These are phyloP conservation scores for Spheniscus mendiculus DNA, from an alignment of 2,113 vertebrate genomes.

Conservation along the genomic window DNA sequence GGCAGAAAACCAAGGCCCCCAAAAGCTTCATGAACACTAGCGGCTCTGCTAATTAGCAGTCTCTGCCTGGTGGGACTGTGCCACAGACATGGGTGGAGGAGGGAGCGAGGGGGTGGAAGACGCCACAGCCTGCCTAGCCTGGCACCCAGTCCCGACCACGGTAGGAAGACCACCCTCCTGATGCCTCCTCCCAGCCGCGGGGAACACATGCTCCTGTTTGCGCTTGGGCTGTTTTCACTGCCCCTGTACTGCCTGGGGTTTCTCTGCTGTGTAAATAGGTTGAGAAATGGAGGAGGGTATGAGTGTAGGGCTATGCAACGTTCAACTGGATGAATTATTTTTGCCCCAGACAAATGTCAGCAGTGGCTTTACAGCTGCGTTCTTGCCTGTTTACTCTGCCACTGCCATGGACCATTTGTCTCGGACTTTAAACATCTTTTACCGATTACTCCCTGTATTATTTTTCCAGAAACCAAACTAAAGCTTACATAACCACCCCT, in stretches of 20 bases:
- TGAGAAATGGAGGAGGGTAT: not conserved
- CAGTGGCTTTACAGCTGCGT: not conserved
- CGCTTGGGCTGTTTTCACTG: not conserved
- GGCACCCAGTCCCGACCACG: fast-evolving
- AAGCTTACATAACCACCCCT: not conserved
- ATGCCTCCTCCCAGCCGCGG: not conserved
- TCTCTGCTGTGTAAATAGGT: not conserved
- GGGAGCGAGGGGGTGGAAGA: not conserved
- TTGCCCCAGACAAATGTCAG: not conserved
- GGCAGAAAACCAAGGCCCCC: not conserved
- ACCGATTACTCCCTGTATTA: constrained; percentile 1
- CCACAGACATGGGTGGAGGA: fast-evolving
- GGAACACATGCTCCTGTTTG: not conserved
- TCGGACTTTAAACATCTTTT: not conserved
- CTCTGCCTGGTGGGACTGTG: not conserved
- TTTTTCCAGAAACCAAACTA: constrained; percentile 6
- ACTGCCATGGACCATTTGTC: not conserved
- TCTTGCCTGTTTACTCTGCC: not conserved
- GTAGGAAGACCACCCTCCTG: not conserved
- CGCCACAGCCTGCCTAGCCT: not conserved
- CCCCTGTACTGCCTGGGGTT: not conserved
- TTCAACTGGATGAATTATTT: not conserved
- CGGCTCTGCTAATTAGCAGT: not conserved
- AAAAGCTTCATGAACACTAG: not conserved
- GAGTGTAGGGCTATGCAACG: not conserved